Percentiles rank a stretch among this genome's conserved stretches.
Conservation (phyloP, 2,113 vertebrate genomes). For the Ancistrus triradiatus region DNA sequence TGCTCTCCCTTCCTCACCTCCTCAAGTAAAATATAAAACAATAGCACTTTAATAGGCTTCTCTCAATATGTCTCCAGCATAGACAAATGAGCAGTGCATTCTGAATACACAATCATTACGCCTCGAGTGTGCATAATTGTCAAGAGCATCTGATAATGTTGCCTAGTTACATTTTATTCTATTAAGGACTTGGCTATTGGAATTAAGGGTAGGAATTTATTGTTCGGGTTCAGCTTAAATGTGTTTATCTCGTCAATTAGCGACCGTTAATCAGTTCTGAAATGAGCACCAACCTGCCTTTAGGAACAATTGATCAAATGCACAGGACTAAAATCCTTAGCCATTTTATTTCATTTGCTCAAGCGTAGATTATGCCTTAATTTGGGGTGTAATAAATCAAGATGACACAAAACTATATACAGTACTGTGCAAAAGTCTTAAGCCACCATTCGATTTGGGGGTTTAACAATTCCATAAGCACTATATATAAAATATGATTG, state of each 20-base stretch:
- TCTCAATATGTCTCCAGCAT: conserved; percentile 54
- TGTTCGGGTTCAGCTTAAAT: conserved; percentile 46
- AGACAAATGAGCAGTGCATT: conserved; percentile 32
- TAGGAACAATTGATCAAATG: conserved; percentile 58
- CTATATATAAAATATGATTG: too few species aligned
- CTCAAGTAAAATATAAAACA: conserved; percentile 47
- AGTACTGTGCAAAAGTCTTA: too few species aligned
- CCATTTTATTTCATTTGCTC: conserved; percentile 60
- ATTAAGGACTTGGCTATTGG: conserved; percentile 51
- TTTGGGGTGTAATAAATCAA: conserved; percentile 52
- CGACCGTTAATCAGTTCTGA: conserved; percentile 56
- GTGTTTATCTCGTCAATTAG: conserved; percentile 70
- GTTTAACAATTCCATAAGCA: too few species aligned
- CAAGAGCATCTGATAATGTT: conserved; percentile 58
- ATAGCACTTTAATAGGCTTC: conserved; percentile 54
- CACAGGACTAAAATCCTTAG: conserved; percentile 51
- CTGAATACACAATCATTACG: conserved; percentile 54
- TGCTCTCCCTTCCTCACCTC: conserved; percentile 30
- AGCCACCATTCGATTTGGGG: too few species aligned
- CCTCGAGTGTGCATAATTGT: conserved; percentile 56
- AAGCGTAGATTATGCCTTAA: conserved; percentile 59
- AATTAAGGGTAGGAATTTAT: conserved; percentile 31
- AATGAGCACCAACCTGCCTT: conserved; percentile 61
- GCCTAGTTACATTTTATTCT: conserved; percentile 49
- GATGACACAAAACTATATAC: too few species aligned